Base-by-base conservation (phyloP, 2,888 invertebrate genomes). In the Oithona nana region DNA sequence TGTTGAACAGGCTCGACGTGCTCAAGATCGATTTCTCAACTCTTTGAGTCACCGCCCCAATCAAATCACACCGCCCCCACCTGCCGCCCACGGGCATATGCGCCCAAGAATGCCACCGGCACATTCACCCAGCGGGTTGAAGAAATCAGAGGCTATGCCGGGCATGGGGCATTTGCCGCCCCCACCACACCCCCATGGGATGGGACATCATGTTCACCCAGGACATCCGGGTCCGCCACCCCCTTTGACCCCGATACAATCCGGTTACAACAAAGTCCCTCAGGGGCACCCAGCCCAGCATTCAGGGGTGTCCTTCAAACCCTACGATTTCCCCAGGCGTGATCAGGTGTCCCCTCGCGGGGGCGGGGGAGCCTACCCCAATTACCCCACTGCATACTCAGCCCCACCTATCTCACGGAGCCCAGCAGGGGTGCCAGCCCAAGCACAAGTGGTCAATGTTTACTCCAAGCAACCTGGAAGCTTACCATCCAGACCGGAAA, bases 401-500 rank as follows among this genome's bases (percentile, higher is more conserved):
- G 66, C 30, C 65, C 67, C 48, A 52, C 65, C 39, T 61, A 65
- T 28, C 57, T 66, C 54, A 59, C 65, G 54, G 64, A 66, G 59
- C 24, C 62, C 63, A 60, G 22, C 50, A 64, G 72, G 71, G 22
- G 16, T 24, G 26, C 13, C 6, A 4, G 13, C 22, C 3, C 20
- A 26, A 4, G 3, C 24, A 20, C 22, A 54, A 26, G 39, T 39
- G 8, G 39, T 39, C 8, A 39, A 39, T 16, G 16, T 39, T 6
- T 39, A 39, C 39, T 24, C 24, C 24, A 24, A 20, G 16, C 26
- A 20, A 3, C 13, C 54, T 3, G 13, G 71, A 73, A 6, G 58
- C 71, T 64, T 70, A 73, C 57, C 39, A 61, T 60, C 28, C 48
- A 58, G 26, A 50, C 57, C 66, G 66, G 28, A 68, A 67, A 54